These are phyloP conservation scores for Hydrolagus affinis DNA, from an alignment of 2,113 vertebrate species.

Conservation along the genomic window DNA sequence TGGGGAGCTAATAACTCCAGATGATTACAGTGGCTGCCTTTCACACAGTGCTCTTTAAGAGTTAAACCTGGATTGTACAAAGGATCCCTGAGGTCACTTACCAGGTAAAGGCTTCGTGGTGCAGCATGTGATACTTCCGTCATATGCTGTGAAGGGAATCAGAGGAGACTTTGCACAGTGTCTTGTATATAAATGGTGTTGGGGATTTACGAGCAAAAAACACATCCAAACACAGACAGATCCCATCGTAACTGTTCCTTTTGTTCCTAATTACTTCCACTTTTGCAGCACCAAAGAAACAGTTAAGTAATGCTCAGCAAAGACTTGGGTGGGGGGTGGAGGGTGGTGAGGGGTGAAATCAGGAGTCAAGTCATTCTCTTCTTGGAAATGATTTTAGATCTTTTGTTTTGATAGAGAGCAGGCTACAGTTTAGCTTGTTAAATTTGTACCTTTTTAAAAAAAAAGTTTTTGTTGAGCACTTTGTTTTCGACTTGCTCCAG, in stretches of 20 bases:
- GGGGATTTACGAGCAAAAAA: slow-evolving; percentile 41
- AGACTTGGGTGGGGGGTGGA: background rate
- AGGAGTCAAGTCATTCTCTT: background rate
- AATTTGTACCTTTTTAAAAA: too few relatives aligned
- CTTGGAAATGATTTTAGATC: background rate
- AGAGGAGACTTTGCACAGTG: slow-evolving; percentile 61
- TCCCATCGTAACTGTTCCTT: slow-evolving; percentile 32
- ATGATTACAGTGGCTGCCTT: background rate
- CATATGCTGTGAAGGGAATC: slow-evolving; percentile 35
- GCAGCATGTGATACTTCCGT: background rate
- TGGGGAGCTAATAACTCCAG: background rate
- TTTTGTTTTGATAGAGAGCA: too few relatives aligned
- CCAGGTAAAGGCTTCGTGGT: background rate
- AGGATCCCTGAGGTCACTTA: background rate
- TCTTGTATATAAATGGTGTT: slow-evolving; percentile 55
- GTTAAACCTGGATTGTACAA: slow-evolving; percentile 6
- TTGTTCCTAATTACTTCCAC: too few relatives aligned
- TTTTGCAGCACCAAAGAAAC: background rate
- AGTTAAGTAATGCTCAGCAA: background rate
- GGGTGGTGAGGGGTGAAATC: too few relatives aligned
- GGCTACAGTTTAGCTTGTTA: too few relatives aligned
- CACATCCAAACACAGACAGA: slow-evolving; percentile 25
- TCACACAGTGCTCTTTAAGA: background rate
- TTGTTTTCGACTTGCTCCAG: too few relatives aligned
- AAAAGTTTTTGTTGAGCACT: too few relatives aligned